Conservation (phyloP, 92 coral and sea anemone species). For the Galaxea fascicularis region DNA sequence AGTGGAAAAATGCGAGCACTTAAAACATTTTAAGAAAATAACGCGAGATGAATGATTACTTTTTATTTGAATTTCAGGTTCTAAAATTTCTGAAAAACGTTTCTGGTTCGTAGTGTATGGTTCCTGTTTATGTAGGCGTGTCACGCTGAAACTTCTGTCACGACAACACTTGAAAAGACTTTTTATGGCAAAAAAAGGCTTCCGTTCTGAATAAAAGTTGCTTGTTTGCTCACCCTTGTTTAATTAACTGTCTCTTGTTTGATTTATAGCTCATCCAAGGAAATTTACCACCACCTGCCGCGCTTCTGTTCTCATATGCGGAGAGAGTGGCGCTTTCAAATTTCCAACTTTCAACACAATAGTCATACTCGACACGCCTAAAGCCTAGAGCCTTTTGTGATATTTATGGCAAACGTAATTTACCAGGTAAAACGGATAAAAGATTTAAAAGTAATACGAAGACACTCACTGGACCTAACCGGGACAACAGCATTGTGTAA, state of each 20-base stretch:
- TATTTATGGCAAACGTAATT: constrained; percentile 11
- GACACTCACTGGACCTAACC: constrained; percentile 50
- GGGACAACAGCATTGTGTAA: constrained; percentile 46
- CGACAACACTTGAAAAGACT: constrained; percentile 21
- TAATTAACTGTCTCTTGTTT: constrained; percentile 1
- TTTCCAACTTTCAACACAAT: background rate
- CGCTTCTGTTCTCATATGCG: constrained; percentile 11
- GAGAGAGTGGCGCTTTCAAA: constrained; percentile 9
- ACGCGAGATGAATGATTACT: constrained; percentile 24
- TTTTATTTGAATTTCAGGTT: constrained; percentile 21
- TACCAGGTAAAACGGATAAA: background rate
- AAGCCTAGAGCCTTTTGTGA: constrained; percentile 21
- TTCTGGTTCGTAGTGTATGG: constrained; percentile 17
- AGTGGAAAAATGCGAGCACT: constrained; percentile 32
- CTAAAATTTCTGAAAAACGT: constrained; percentile 22
- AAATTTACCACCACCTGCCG: constrained; percentile 8
- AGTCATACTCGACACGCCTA: constrained; percentile 11
- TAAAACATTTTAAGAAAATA: constrained; percentile 16
- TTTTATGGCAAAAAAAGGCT: background rate
- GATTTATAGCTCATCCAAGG: constrained; percentile 21
- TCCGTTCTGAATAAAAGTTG: background rate
- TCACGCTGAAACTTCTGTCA: constrained; percentile 20
- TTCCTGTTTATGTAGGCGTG: constrained; percentile 32
- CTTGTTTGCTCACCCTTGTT: background rate
- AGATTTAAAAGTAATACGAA: background rate